Evolutionary conservation across 2,888 invertebrate species (phyloP), one percentile per base, ranked within the genome.

Genomic region (Spilarctia lutea): DNA sequence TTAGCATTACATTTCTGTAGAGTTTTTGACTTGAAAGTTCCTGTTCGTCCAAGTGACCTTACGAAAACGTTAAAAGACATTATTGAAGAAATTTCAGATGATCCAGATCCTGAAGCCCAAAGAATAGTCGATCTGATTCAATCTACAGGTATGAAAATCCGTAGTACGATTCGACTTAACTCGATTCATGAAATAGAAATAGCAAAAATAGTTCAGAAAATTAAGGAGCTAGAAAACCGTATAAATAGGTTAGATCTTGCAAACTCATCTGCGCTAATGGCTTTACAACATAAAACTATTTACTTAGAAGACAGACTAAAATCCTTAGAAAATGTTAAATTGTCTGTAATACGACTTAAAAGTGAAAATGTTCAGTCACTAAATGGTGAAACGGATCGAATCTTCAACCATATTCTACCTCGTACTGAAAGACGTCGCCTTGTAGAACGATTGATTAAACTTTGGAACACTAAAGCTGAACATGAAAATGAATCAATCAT

Each of bases 391-490:
- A 74, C 81, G 33, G 30, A 77, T 24, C 80, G 76, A 20, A 87
- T 90, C 45, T 91, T 91, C 42, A 87, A 85, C 74, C 91, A 91
- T 74, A 80, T 85, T 65, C 79, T 91, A 10, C 89, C 90, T 2
- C 76, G 78, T 68, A 24, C 75, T 7, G 80, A 85, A 35, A 87
- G 91, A 35, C 82, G 81, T 75, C 85, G 82, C 45, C 88, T 90
- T 7, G 85, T 89, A 0, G 86, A 89, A 35, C 76, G 80, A 27
- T 80, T 90, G 68, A 33, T 87, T 7, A 80, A 78, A 4, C 73
- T 86, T 60, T 91, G 91, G 91, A 77, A 84, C 35, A 67, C 56
- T 52, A 84, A 88, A 20, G 56, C 60, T 8, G 60, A 72, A 30
- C 45, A 33, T 18, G 76, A 76, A 7, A 42, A 66, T 24, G 84